phyloP scores from a whole-genome alignment of 2,797 vertebrate species.

The Crocidura indochinensis region DNA sequence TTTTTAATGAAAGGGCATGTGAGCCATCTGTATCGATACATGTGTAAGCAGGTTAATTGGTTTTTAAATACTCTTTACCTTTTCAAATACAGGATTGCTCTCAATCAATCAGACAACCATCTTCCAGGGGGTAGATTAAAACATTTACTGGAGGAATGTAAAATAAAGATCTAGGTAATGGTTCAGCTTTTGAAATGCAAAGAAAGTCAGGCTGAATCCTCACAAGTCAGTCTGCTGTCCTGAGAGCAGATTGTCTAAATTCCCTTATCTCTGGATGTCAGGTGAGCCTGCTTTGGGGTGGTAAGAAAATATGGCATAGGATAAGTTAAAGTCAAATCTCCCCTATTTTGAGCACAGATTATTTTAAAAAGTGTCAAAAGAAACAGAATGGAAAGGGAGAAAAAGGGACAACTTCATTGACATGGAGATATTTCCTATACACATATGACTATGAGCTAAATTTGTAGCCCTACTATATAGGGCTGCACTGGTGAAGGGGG shows the following conservation, averaged over 20 bases:
- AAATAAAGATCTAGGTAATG: constrained; percentile 58
- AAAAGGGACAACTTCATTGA: neutral
- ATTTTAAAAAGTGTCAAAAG: neutral
- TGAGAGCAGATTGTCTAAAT: constrained; percentile 74
- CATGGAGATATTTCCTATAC: neutral
- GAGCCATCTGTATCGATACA: neutral
- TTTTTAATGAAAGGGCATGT: neutral
- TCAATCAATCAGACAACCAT: constrained; percentile 2
- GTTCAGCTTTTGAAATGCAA: constrained; percentile 76
- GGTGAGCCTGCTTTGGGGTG: constrained; percentile 26
- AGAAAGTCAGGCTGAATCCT: constrained; percentile 54
- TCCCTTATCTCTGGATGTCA: constrained; percentile 62
- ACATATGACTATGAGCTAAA: neutral
- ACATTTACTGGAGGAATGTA: constrained; percentile 15
- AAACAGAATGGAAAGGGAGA: neutral
- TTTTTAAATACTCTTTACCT: constrained; percentile 64
- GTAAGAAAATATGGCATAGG: constrained; percentile 23
- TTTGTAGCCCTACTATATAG: rapidly evolving
- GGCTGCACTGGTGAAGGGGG: no score
- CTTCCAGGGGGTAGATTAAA: constrained; percentile 63
- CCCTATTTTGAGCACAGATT: neutral
- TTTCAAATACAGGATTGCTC: constrained; percentile 34
- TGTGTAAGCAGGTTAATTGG: constrained; percentile 37
- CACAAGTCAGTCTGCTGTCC: constrained; percentile 55
- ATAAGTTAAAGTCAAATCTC: constrained; percentile 1